Evolutionary conservation across 92 coral and sea anemone species (phyloP), one percentile per base, ranked within the genome.

Genomic region (Bergia sp.): DNA sequence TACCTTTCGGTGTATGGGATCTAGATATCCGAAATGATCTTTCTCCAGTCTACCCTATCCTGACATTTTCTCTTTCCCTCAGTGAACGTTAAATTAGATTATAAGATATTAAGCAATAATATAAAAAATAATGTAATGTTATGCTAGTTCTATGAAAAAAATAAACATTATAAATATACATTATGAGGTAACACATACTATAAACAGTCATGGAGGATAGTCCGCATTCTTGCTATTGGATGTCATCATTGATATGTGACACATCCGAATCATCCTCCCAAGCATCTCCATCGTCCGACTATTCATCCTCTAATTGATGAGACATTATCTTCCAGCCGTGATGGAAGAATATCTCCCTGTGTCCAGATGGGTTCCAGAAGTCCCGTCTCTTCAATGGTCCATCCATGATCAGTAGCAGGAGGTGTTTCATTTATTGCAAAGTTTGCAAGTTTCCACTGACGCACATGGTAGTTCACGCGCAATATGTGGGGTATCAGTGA

Each of bases 341-440:
- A 29, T 29, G 29, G 29, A 29, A 29, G 29, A 29, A 29, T 29
- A 29, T 29, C 29, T 29, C 29, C 29, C 29, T 29, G 29, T 29
- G 29, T 29, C 85, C 85, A 80, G 2, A 80, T n/a, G 3, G 67
- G 72, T 37, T 80, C 85, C 85, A 80, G 37, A 13, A 57, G 13
- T n/a, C 72, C 73, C 8, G 29, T 15, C 8, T 80, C 85, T 5
- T 4, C 37, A 13, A 18, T 80, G 44, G 37, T 50, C 85, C 85
- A 57, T 57, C 85, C 85, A 7, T 38, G 85, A 21, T 80, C 85
- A 80, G 29, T 29, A 38, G 43, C 29, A 11, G 29, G 29, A 0
- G 73, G 85, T 15, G 1, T 57, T 37, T 80, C 85, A 36, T 29
- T 10, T 6, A 80, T 55, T 1, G 85, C 71, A 10, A 21, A 0